Percentiles rank a stretch among this genome's conserved stretches.
These are phyloP conservation scores for Pedetes capensis DNA, from an alignment of 2,113 vertebrate genomes.

Conservation along the genomic window DNA sequence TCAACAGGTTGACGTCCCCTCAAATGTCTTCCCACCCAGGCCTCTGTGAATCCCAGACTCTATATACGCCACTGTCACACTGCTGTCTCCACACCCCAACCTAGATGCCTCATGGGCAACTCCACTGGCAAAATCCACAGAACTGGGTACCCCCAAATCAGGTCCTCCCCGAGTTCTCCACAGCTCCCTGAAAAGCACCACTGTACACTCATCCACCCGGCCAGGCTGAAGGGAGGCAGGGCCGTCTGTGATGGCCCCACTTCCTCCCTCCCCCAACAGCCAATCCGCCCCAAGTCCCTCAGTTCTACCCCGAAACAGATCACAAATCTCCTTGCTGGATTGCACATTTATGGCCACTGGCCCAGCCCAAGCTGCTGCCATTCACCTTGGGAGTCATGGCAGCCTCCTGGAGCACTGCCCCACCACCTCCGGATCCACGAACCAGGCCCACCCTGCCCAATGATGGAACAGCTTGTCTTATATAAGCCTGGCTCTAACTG, in stretches of 20 bases:
- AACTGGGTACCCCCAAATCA: background rate
- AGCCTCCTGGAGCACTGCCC: background rate
- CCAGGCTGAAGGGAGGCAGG: background rate
- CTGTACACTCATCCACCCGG: background rate
- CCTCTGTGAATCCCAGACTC: background rate
- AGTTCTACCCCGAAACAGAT: background rate
- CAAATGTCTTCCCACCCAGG: background rate
- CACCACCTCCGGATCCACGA: background rate
- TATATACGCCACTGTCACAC: background rate
- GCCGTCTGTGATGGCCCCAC: background rate
- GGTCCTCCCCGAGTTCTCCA: background rate
- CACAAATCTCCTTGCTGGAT: background rate
- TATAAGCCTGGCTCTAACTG: background rate
- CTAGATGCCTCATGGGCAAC: background rate
- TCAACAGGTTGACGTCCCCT: background rate
- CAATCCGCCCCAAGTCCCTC: background rate
- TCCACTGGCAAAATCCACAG: background rate
- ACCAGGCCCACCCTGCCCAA: background rate
- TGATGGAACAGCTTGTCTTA: background rate
- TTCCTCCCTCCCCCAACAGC: background rate
- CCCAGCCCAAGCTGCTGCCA: background rate
- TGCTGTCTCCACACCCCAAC: fast-evolving
- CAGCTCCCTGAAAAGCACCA: background rate
- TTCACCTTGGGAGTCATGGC: background rate
- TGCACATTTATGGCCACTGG: background rate